These are phyloP conservation scores for Parasteatoda tepidariorum DNA, from an alignment of 1,140 invertebrate genomes.

Conservation along the genomic window DNA sequence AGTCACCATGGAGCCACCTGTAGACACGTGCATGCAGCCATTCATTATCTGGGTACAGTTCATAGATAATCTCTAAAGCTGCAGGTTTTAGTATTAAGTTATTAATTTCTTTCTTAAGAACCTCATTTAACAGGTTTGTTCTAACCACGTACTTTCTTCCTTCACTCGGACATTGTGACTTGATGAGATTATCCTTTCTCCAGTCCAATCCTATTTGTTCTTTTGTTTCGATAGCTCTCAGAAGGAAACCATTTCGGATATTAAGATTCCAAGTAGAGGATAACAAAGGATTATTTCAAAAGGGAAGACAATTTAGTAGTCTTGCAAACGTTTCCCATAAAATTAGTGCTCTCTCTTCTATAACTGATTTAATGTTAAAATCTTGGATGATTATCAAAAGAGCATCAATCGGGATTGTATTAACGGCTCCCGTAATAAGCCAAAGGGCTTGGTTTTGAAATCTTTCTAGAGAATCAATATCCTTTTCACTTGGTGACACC, in stretches of 20 bases:
- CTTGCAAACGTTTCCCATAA: neutral
- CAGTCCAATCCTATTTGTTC: neutral
- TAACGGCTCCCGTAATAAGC: too few species aligned
- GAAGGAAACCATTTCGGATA: neutral
- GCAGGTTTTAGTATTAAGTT: neutral
- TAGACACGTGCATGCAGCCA: neutral
- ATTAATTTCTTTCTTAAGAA: neutral
- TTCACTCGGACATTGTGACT: slow-evolving; percentile 3
- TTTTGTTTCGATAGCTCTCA: neutral
- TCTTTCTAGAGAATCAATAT: too few species aligned
- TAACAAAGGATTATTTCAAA: neutral
- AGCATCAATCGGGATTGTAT: too few species aligned
- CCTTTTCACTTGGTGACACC: too few species aligned
- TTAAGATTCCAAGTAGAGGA: neutral
- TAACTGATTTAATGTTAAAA: neutral
- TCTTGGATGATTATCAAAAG: neutral
- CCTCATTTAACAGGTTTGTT: slow-evolving; percentile 3
- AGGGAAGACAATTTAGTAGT: slow-evolving; percentile 1
- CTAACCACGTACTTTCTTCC: neutral
- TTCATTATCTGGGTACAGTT: neutral
- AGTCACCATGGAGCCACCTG: neutral
- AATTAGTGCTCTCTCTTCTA: neutral
- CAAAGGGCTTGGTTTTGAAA: too few species aligned
- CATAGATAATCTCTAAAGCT: neutral
- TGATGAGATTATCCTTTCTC: neutral